Conservation (phyloP, 1,140 invertebrate species). For the Pseudomyrmex sp. region DNA sequence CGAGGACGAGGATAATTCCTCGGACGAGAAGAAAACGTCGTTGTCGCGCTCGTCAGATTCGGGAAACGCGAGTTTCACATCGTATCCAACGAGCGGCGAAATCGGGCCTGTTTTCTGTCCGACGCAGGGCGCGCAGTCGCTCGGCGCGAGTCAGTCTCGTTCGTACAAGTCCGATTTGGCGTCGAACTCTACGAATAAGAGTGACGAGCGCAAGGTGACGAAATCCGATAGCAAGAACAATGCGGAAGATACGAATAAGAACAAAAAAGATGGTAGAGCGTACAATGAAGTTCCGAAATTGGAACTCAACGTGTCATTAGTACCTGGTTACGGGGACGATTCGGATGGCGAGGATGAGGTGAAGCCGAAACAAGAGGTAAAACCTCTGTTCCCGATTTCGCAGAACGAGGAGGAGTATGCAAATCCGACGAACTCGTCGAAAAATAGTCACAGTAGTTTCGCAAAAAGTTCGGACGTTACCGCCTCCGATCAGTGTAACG, state of each 20-base stretch:
- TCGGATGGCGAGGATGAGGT: slow-evolving; percentile 85
- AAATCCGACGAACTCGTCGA: slow-evolving; percentile 9
- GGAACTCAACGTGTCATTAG: slow-evolving; percentile 83
- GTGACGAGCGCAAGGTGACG: background rate
- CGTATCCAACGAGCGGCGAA: slow-evolving; percentile 18
- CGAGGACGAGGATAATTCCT: slow-evolving; percentile 73
- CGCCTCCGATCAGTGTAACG: slow-evolving; percentile 41
- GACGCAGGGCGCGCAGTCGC: slow-evolving; percentile 18
- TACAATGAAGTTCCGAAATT: slow-evolving; percentile 18
- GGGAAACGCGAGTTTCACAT: background rate
- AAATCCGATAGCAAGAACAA: slow-evolving; percentile 21
- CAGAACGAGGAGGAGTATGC: slow-evolving; percentile 61
- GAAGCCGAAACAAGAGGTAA: slow-evolving; percentile 58
- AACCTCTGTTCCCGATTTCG: slow-evolving; percentile 84
- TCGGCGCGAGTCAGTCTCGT: background rate
- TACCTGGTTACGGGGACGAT: slow-evolving; percentile 87
- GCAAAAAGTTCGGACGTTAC: slow-evolving; percentile 61
- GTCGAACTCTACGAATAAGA: slow-evolving; percentile 27
- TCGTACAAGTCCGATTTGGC: slow-evolving; percentile 27
- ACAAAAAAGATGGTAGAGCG: slow-evolving; percentile 31
- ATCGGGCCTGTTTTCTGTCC: slow-evolving; percentile 10
- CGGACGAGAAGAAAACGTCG: slow-evolving; percentile 35
- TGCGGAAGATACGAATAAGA: background rate
- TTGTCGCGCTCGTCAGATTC: slow-evolving; percentile 3
- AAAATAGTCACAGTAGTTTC: slow-evolving; percentile 33